Base-by-base conservation (phyloP, 1,140 invertebrate species). In the Drosophila bocqueti region DNA sequence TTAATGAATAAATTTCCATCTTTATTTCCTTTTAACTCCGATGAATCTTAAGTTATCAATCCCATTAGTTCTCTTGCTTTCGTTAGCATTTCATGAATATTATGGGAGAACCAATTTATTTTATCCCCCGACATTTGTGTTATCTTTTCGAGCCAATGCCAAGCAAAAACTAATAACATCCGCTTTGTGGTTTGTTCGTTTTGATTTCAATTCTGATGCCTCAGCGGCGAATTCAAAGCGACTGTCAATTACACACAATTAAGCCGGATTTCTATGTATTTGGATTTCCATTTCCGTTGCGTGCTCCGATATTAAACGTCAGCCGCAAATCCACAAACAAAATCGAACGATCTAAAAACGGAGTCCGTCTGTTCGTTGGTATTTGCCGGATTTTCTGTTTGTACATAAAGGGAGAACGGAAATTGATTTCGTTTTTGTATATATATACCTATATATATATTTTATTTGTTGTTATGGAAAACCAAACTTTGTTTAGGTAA, bases 221-320 rank as follows among this genome's bases (percentile, higher is more conserved):
- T 52, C 59, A 67, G 65, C 66, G 67, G 82, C 66, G 69, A 65
- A 69, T 83, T 64, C 58, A 68, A 73, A 86, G 54, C 84, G 81
- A 55, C 62, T 83, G 83, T 83, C 83, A 86, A 86, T 86, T 86
- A 89, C 76, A 89, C 72, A 66, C 80, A 86, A 86, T 89, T 86
- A 86, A 80, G 86, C 67, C 72, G 76, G 58, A 74, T 83, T 86
- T 80, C 72, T 71, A 80, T 83, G 72, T 89, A 86, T 86, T 57
- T 61, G 84, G 73, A 80, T 76, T 74, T 66, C 67, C 68, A 86
- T 86, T 86, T 86, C 83, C 83, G 83, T 40, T 64, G 36, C 54
- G 52, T 54, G 52, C 52, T 54, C 18, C 43, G 75, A 82, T 82
- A 82, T 72, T 62, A 83, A 86, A 87, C 77, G 76, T 54, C 69